These are phyloP conservation scores for Drosophila neocordata DNA, from an alignment of 1,140 invertebrate genomes.

Conservation along the genomic window DNA sequence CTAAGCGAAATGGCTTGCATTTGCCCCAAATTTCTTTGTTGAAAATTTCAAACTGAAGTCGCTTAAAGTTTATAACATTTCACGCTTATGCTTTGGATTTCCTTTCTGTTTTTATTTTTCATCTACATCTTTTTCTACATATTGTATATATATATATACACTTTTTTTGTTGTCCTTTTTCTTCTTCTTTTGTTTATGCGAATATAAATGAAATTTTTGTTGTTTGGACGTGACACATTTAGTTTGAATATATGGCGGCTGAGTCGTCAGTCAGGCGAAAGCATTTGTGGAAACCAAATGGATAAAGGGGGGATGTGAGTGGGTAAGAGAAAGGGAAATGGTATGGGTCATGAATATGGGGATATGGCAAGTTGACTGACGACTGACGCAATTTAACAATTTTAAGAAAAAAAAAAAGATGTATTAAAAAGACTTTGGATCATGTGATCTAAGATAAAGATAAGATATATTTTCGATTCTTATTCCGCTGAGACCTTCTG, in stretches of 20 bases:
- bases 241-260: slow-evolving; percentile 75
- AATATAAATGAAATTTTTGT: slow-evolving; percentile 81
- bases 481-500: too few relatives aligned
- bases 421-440: too few relatives aligned
- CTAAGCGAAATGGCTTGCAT: slow-evolving; percentile 29
- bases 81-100: slow-evolving; percentile 23
- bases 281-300: slow-evolving; percentile 56
- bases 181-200: slow-evolving; percentile 44
- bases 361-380: slow-evolving; percentile 12
- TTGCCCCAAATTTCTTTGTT: slow-evolving; percentile 58
- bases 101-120: slow-evolving; percentile 8
- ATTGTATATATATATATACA: background rate
- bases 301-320: background rate
- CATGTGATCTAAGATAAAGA: too few relatives aligned
- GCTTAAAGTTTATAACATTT: slow-evolving; percentile 50
- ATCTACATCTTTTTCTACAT: slow-evolving; percentile 19
- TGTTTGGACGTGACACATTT: slow-evolving; percentile 80
- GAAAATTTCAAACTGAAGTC: slow-evolving; percentile 1
- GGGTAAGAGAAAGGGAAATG: too few relatives aligned
- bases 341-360: background rate
- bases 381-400: slow-evolving; percentile 48
- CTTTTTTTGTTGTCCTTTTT: slow-evolving; percentile 6
- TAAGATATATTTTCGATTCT: too few relatives aligned
- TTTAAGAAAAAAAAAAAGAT: background rate
- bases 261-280: slow-evolving; percentile 63